A percentile compares a stretch with the other conserved stretches of the same genome.
Conservation (phyloP, 2,113 vertebrate species). For the Struthidea cinerea region DNA sequence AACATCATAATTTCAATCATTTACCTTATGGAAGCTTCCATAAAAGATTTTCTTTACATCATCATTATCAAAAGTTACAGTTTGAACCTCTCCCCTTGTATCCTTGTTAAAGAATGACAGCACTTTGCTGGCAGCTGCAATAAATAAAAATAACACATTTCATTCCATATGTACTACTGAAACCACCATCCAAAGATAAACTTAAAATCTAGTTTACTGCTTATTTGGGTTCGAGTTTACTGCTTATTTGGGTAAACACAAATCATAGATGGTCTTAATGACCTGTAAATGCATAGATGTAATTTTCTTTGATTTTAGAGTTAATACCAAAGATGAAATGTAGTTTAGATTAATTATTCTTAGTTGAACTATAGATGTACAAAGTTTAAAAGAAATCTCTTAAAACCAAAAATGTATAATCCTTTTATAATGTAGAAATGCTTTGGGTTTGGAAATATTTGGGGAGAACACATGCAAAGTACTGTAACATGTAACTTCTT, state of each 20-base stretch:
- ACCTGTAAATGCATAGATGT: not conserved
- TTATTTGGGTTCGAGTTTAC: not conserved
- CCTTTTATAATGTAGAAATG: not conserved
- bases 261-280: not conserved
- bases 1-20: not conserved
- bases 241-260: not conserved
- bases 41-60: slow-evolving; percentile 91
- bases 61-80: slow-evolving; percentile 82
- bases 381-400: not conserved
- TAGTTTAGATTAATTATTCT: not conserved
- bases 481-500: not conserved
- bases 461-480: not conserved
- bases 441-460: not conserved
- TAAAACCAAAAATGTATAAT: not conserved
- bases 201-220: not conserved
- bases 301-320: not conserved
- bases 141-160: not conserved
- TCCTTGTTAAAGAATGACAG: slow-evolving; percentile 96
- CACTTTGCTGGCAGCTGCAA: slow-evolving; percentile 85
- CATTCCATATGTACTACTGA: not conserved
- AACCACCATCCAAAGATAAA: not conserved
- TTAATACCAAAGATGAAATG: not conserved
- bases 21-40: slow-evolving; percentile 99
- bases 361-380: not conserved
- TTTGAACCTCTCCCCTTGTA: slow-evolving; percentile 85